phyloP scores from a whole-genome alignment of 2,888 invertebrate genomes.

The Zelleria hepariella region DNA sequence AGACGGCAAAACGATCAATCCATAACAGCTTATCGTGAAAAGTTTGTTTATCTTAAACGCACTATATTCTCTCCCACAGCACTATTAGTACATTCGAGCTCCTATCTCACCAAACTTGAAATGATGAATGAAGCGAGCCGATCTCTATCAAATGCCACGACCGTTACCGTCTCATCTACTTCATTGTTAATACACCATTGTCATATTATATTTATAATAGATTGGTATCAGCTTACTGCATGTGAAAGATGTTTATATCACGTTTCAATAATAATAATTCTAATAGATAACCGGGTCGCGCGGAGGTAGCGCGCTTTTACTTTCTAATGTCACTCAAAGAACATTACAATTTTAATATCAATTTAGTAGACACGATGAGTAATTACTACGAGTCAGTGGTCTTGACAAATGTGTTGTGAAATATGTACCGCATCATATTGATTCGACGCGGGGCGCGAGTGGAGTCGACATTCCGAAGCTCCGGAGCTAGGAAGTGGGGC shows the following conservation, averaged over 20 bases:
- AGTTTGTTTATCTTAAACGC: constrained; percentile 32
- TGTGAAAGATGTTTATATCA: constrained; percentile 26
- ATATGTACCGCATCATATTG: constrained; percentile 43
- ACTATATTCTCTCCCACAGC: constrained; percentile 26
- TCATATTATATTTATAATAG: constrained; percentile 55
- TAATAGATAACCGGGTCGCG: constrained; percentile 14
- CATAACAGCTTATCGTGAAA: constrained; percentile 24
- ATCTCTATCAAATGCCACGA: constrained; percentile 33
- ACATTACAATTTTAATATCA: constrained; percentile 41
- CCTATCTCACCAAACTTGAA: constrained; percentile 14
- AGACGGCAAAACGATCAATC: constrained; percentile 5
- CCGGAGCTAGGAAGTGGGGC: constrained; percentile 36
- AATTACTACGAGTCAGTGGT: constrained; percentile 51
- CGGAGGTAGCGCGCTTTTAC: constrained; percentile 13
- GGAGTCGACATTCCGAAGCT: constrained; percentile 24
- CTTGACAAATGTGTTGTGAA: constrained; percentile 63
- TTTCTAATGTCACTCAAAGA: constrained; percentile 25
- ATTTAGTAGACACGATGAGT: constrained; percentile 57
- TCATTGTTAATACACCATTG: constrained; percentile 55
- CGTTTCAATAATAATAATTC: constrained; percentile 6
- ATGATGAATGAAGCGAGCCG: constrained; percentile 51
- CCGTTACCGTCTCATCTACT: constrained; percentile 38
- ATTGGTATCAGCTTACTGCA: constrained; percentile 32
- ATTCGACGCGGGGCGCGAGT: constrained; percentile 8
- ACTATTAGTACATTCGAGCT: constrained; percentile 20